These are phyloP conservation scores for Hippocampus barbouri DNA, from an alignment of 2,113 vertebrate genomes.

Conservation along the genomic window DNA sequence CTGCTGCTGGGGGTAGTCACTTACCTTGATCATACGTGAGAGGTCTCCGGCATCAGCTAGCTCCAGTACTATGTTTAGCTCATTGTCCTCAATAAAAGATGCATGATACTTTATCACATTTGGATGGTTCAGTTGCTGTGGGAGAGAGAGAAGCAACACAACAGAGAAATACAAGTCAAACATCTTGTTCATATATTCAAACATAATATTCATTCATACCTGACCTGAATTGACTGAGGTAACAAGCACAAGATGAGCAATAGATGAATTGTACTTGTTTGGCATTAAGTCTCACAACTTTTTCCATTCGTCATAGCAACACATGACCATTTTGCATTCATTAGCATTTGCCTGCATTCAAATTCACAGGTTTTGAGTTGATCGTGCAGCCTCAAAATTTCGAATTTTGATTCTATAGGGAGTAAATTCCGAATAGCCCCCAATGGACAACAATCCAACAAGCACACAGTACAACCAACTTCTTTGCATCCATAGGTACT, in stretches of 20 bases:
- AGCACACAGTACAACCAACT: background rate
- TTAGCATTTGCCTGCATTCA: background rate
- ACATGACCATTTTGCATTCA: background rate
- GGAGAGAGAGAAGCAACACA: conserved; percentile 35
- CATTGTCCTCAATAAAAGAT: conserved; percentile 98
- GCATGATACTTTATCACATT: conserved; percentile 99
- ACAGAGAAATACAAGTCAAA: background rate
- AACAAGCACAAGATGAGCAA: background rate
- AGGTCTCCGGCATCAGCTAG: conserved; percentile 96
- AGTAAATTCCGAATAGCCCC: background rate
- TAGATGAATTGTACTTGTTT: background rate
- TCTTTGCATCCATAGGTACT: background rate
- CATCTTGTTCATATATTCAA: background rate
- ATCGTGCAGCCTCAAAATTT: background rate
- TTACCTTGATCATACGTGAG: conserved; percentile 98
- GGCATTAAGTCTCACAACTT: background rate
- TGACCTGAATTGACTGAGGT: background rate
- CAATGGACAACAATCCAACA: background rate
- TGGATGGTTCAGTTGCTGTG: conserved; percentile 96
- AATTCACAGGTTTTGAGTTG: background rate
- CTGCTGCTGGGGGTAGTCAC: conserved; percentile 16
- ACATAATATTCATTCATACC: background rate
- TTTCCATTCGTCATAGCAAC: background rate
- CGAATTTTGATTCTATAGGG: background rate
- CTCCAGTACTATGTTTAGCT: conserved; percentile 96